Percentiles rank a stretch among this genome's conserved stretches.
Evolutionary conservation across 2,113 vertebrate species (phyloP).

Genomic region (Nansenia antarctica): DNA sequence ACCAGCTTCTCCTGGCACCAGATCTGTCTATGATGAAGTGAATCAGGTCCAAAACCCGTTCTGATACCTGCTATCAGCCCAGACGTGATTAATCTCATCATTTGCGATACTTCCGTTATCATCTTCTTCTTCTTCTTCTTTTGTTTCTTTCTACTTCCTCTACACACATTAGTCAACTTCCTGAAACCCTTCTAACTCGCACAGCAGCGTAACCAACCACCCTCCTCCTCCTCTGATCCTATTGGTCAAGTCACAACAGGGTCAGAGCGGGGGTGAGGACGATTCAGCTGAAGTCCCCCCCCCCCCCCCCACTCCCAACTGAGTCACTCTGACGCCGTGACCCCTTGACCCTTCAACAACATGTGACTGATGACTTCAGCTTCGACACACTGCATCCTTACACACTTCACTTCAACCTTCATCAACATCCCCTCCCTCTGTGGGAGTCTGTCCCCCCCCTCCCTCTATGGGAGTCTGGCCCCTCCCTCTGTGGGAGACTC

Average conservation of each 20-base stretch:
- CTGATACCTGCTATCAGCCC: neutral
- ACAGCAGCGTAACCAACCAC: neutral
- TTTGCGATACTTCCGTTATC: neutral
- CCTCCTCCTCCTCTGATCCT: neutral
- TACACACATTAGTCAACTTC: constrained; percentile 57
- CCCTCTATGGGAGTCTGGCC: no score
- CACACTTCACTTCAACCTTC: neutral
- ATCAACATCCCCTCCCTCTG: neutral
- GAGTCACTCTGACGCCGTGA: neutral
- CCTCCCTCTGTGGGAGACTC: no score
- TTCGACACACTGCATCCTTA: neutral
- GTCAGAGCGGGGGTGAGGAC: neutral
- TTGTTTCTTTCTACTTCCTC: constrained; percentile 74
- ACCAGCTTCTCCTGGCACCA: neutral
- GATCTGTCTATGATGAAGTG: neutral
- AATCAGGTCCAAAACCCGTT: neutral
- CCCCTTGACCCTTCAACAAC: neutral
- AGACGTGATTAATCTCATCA: neutral
- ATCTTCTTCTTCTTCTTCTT: constrained; percentile 32
- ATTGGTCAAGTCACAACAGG: neutral
- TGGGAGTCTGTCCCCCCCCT: no score
- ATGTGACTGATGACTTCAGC: neutral
- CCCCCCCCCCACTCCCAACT: neutral
- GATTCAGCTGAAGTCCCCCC: neutral
- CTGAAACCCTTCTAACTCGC: constrained; percentile 36